These are phyloP conservation scores for Acanthosepion pharaonis DNA, from an alignment of 2,888 invertebrate species.

Conservation along the genomic window DNA sequence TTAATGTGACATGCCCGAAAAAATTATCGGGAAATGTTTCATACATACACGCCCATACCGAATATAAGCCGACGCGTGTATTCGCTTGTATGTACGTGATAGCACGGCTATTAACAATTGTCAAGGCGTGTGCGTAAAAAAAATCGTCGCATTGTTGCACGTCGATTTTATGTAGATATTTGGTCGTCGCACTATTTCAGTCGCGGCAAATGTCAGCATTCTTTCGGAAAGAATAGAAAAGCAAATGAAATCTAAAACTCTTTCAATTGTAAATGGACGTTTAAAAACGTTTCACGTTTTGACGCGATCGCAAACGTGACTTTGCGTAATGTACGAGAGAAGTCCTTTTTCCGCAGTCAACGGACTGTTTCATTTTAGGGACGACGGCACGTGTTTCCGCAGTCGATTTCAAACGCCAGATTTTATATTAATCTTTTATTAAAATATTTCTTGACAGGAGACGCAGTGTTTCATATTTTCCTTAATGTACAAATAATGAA, in stretches of 20 bases:
- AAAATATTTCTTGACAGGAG: background rate
- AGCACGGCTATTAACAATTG: background rate
- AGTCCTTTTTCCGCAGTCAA: background rate
- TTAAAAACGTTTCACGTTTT: background rate
- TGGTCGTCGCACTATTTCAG: background rate
- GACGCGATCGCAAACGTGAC: background rate
- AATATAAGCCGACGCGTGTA: no score
- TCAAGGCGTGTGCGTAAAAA: background rate
- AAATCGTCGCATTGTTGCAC: background rate
- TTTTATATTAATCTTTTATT: conserved; percentile 18
- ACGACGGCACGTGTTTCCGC: background rate
- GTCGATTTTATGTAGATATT: background rate
- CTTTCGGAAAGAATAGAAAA: background rate
- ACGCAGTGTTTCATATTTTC: background rate
- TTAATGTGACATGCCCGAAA: no score
- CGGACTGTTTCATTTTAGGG: background rate
- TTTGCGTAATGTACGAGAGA: background rate
- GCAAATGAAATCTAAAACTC: conserved; percentile 15
- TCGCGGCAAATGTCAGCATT: background rate
- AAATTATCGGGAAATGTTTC: no score
- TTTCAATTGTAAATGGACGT: conserved; percentile 14
- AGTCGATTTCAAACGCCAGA: background rate
- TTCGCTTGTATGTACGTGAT: background rate
- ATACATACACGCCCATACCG: no score
- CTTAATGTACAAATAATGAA: background rate